Percentiles rank a stretch among this genome's conserved stretches.
Evolutionary conservation across 2,888 invertebrate species (phyloP).

Genomic region (Polydesmus complanatus): DNA sequence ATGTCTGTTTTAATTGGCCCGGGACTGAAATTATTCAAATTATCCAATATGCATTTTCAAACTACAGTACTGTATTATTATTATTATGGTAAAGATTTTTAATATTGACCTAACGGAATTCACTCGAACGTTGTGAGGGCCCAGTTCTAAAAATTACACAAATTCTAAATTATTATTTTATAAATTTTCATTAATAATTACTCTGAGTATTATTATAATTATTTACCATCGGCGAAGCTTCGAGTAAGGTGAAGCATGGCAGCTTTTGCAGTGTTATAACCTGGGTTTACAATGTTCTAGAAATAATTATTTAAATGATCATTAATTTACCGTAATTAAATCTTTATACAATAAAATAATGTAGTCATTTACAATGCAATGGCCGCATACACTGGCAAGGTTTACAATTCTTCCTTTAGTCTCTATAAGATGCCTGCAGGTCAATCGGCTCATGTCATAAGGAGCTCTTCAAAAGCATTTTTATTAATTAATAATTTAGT

Average conservation of each 20-base stretch:
- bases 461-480: background rate
- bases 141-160: background rate
- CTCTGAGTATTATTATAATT: no score
- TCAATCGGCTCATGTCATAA: background rate
- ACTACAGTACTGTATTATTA: no score
- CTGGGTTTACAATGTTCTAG: background rate
- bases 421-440: background rate
- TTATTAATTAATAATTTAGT: no score
- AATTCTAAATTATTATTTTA: background rate
- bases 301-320: background rate
- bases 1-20: background rate
- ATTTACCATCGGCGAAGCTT: background rate
- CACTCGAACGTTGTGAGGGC: background rate
- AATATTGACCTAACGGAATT: background rate
- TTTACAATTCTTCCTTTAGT: background rate
- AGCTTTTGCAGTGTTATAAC: background rate
- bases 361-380: background rate
- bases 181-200: no score
- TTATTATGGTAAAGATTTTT: no score
- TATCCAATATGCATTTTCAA: no score
- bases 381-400: background rate
- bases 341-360: background rate
- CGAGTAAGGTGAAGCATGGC: background rate
- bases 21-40: no score
- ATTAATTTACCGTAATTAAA: background rate